Conservation (phyloP, 1,140 invertebrate genomes). For the Cepaea nemoralis region DNA sequence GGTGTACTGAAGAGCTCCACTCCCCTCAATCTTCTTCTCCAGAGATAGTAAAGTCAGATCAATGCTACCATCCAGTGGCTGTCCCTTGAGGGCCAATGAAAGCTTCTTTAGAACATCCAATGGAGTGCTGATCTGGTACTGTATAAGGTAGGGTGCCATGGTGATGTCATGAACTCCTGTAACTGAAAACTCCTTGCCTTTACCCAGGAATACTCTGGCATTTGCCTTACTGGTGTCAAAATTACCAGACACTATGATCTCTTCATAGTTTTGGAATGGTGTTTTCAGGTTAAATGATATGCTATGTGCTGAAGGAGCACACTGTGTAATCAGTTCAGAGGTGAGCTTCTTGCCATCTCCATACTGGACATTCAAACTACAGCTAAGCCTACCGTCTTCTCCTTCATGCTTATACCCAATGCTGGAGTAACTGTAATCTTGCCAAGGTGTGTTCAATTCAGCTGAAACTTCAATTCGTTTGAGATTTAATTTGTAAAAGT, state of each 20-base stretch:
- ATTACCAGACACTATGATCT: background rate
- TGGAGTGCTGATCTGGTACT: constrained; percentile 20
- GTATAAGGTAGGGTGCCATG: background rate
- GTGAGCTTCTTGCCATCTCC: background rate
- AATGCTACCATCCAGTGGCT: background rate
- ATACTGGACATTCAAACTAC: constrained; percentile 3
- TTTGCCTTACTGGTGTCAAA: background rate
- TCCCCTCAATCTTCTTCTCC: constrained; percentile 13
- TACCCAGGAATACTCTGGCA: background rate
- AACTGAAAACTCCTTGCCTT: background rate
- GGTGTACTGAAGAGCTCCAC: background rate
- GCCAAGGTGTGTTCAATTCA: constrained; percentile 23
- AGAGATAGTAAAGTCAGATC: background rate
- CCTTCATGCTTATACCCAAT: constrained; percentile 29
- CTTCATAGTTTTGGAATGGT: constrained; percentile 9
- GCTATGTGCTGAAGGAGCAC: background rate
- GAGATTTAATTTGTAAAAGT: constrained; percentile 20
- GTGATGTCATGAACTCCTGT: background rate
- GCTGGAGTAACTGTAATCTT: background rate
- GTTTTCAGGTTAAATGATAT: constrained; percentile 25
- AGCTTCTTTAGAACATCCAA: background rate
- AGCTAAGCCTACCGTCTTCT: constrained; percentile 8
- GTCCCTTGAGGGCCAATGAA: background rate
- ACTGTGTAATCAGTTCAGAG: constrained; percentile 15
- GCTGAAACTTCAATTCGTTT: background rate